Percentiles rank a stretch among this genome's conserved stretches.
phyloP scores from a whole-genome alignment of 2,797 vertebrate genomes.

The Xiphorhynchus erythropygius region DNA sequence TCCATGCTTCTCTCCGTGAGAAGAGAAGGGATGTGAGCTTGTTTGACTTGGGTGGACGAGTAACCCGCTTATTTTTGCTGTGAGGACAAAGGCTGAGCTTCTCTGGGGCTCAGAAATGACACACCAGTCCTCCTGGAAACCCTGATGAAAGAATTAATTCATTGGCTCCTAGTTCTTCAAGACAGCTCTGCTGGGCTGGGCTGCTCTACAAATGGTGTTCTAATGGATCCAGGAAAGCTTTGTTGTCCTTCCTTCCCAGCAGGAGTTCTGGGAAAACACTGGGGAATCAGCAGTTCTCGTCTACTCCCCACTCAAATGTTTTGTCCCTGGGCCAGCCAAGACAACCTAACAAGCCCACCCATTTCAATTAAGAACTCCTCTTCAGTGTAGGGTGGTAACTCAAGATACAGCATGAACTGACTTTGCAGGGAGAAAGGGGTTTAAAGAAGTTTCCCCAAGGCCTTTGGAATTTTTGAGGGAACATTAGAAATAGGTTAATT shows the following conservation, averaged over 20 bases:
- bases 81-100: background rate
- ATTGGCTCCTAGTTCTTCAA: background rate
- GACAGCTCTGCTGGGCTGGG: background rate
- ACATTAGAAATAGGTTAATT: background rate
- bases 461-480: background rate
- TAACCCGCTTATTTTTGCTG: background rate
- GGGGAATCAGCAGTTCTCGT: background rate
- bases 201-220: background rate
- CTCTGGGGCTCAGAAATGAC: slow-evolving; percentile 13
- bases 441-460: background rate
- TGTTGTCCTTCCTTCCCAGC: slow-evolving; percentile 22
- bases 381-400: background rate
- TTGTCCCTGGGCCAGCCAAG: background rate
- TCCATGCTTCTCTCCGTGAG: background rate
- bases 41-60: slow-evolving; percentile 10
- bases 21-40: slow-evolving; percentile 16
- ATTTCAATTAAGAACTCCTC: background rate
- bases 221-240: slow-evolving; percentile 5
- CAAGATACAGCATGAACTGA: background rate
- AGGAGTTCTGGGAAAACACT: slow-evolving; percentile 8
- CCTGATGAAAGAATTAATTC: slow-evolving; percentile 48
- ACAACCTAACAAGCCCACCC: background rate
- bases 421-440: background rate
- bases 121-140: slow-evolving; percentile 15
- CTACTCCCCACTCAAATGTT: background rate